A percentile compares a stretch with the other conserved stretches of the same genome.
These are phyloP conservation scores for Ophioninae sp. DNA, from an alignment of 2,888 invertebrate species.

Conservation along the genomic window DNA sequence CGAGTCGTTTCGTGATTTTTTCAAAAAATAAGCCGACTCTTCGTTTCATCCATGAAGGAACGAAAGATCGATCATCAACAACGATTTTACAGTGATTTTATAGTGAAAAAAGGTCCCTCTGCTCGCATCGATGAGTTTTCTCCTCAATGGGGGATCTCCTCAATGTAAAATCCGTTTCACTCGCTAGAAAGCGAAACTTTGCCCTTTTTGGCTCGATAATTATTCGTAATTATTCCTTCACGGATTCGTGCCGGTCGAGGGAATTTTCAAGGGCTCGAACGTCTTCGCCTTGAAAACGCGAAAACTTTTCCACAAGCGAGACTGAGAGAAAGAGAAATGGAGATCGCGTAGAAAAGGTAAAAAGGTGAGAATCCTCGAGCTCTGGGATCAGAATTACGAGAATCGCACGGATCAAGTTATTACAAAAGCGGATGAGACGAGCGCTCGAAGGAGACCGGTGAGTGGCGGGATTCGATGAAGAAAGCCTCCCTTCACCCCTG, in stretches of 20 bases:
- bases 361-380: neutral
- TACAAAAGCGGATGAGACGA: slow-evolving; percentile 42
- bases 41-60: too few relatives aligned
- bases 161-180: neutral
- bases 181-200: neutral
- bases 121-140: too few relatives aligned
- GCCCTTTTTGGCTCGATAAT: neutral
- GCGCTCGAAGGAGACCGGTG: slow-evolving; percentile 4
- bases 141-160: too few relatives aligned
- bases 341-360: neutral
- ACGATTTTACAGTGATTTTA: too few relatives aligned
- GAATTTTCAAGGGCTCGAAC: neutral
- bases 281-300: neutral
- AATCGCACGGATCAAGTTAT: slow-evolving; percentile 39
- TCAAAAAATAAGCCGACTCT: too few relatives aligned
- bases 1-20: too few relatives aligned
- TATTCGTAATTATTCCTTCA: slow-evolving; percentile 10
- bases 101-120: too few relatives aligned
- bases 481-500: slow-evolving; percentile 21
- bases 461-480: slow-evolving; percentile 31
- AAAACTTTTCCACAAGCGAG: neutral
- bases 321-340: neutral
- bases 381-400: neutral
- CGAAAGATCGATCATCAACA: too few relatives aligned
- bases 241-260: neutral